These are phyloP conservation scores for Melanotaenia duboulayi DNA, from an alignment of 2,113 vertebrate genomes.

Conservation along the genomic window DNA sequence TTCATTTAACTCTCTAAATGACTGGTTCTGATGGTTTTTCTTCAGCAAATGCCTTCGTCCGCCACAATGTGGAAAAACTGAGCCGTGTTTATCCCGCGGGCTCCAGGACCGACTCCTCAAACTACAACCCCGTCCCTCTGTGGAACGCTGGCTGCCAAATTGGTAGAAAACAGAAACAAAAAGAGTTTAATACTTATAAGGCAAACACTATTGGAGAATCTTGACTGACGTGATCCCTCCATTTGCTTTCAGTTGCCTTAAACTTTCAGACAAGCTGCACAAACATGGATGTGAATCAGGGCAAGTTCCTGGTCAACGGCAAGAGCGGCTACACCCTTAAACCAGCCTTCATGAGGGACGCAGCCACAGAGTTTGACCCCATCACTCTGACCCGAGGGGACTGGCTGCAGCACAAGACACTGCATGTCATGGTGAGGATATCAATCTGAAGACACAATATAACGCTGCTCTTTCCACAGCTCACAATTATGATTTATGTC, in stretches of 20 bases:
- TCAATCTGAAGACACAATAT: neutral
- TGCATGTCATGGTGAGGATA: slow-evolving; percentile 87
- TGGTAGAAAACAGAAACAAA: slow-evolving; percentile 70
- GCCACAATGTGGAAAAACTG: slow-evolving; percentile 88
- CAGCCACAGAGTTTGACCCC: slow-evolving; percentile 87
- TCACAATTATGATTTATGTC: neutral
- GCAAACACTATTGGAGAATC: neutral
- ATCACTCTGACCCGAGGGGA: slow-evolving; percentile 86
- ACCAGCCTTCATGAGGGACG: slow-evolving; percentile 88
- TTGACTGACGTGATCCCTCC: too few species aligned
- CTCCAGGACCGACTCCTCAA: slow-evolving; percentile 92
- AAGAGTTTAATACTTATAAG: too few species aligned
- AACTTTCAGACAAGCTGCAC: slow-evolving; percentile 92
- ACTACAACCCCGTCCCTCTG: slow-evolving; percentile 90
- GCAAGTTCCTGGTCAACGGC: slow-evolving; percentile 90
- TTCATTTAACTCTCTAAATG: neutral
- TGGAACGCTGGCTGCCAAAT: slow-evolving; percentile 96
- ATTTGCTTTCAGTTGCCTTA: slow-evolving; percentile 86
- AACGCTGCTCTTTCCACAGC: neutral
- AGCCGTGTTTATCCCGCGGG: slow-evolving; percentile 93
- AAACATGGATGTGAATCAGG: slow-evolving; percentile 95
- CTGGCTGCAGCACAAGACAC: slow-evolving; percentile 87
- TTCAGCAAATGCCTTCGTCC: slow-evolving; percentile 85
- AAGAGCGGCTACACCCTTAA: slow-evolving; percentile 94
- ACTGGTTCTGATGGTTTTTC: neutral